Percentiles rank a stretch among this genome's conserved stretches.
Conservation (phyloP, 2,888 invertebrate genomes). For the Polylopha cassiicola region DNA sequence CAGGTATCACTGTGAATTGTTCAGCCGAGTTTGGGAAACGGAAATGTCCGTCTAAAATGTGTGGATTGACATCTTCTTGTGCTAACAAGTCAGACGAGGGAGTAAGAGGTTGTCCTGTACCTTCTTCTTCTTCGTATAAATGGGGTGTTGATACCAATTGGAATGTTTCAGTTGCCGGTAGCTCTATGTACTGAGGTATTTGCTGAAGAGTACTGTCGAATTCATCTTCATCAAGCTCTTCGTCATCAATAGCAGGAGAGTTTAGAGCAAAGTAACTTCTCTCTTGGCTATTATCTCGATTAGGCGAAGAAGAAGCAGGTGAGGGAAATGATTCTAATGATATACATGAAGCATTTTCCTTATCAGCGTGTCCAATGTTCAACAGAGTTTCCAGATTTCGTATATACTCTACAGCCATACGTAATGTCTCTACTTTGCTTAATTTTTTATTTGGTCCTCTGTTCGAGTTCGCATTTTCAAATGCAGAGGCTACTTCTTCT, state of each 20-base stretch:
- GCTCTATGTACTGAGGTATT: constrained; percentile 77
- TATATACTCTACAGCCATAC: constrained; percentile 95
- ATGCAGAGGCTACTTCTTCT: constrained; percentile 84
- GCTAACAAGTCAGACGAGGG: constrained; percentile 66
- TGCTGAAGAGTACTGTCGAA: constrained; percentile 61
- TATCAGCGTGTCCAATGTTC: constrained; percentile 80
- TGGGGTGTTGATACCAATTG: constrained; percentile 78
- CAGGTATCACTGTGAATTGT: constrained; percentile 74
- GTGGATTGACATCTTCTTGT: constrained; percentile 71
- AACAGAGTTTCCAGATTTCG: constrained; percentile 86
- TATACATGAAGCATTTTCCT: constrained; percentile 59
- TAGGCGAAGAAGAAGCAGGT: constrained; percentile 69
- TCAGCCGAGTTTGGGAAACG: constrained; percentile 69
- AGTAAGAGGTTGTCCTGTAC: constrained; percentile 71
- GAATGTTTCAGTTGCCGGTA: constrained; percentile 79
- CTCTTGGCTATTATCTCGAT: constrained; percentile 73
- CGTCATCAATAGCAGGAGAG: constrained; percentile 66
- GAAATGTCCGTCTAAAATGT: constrained; percentile 69
- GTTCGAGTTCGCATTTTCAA: constrained; percentile 80
- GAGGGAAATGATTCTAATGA: constrained; percentile 72
- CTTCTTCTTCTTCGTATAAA: constrained; percentile 80
- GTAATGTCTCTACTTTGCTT: constrained; percentile 91
- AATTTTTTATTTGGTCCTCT: constrained; percentile 85
- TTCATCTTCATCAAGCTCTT: constrained; percentile 67
- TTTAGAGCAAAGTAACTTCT: constrained; percentile 67